These are phyloP conservation scores for Colostygia pectinataria DNA, from an alignment of 2,888 invertebrate species.

Conservation along the genomic window DNA sequence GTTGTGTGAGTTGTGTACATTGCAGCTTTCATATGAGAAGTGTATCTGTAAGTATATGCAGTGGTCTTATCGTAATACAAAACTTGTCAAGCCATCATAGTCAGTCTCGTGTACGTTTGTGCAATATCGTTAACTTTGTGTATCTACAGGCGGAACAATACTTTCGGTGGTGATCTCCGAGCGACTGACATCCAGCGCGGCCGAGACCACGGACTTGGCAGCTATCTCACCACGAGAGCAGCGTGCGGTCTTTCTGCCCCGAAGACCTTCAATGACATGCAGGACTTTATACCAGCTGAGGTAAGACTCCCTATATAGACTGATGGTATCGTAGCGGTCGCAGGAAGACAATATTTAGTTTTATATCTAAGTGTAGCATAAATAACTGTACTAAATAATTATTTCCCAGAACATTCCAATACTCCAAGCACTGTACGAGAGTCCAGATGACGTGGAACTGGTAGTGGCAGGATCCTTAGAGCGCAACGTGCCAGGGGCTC, in stretches of 20 bases:
- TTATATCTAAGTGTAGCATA: no score
- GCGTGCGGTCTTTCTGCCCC: slow-evolving; percentile 89
- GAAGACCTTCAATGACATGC: slow-evolving; percentile 86
- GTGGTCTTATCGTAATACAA: no score
- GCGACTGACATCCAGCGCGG: slow-evolving; percentile 93
- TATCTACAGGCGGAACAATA: slow-evolving; percentile 83
- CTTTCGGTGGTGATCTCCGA: slow-evolving; percentile 91
- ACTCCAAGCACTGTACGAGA: slow-evolving; percentile 85
- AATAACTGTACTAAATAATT: no score
- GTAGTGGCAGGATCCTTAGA: slow-evolving; percentile 94
- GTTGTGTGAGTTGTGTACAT: no score
- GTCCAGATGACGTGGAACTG: slow-evolving; percentile 92
- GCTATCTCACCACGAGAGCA: slow-evolving; percentile 89
- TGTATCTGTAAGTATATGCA: no score
- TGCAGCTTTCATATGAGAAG: no score
- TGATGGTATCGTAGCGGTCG: no score
- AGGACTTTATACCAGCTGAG: slow-evolving; percentile 85
- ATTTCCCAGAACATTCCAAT: slow-evolving; percentile 84
- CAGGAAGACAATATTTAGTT: no score
- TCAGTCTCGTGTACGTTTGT: no score
- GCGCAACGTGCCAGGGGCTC: slow-evolving; percentile 87
- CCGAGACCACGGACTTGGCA: slow-evolving; percentile 92
- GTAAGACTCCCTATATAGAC: no score
- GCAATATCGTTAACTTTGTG: no score
- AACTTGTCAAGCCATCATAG: no score